phyloP scores from a whole-genome alignment of 2,888 invertebrate genomes.

The Metalampra italica region DNA sequence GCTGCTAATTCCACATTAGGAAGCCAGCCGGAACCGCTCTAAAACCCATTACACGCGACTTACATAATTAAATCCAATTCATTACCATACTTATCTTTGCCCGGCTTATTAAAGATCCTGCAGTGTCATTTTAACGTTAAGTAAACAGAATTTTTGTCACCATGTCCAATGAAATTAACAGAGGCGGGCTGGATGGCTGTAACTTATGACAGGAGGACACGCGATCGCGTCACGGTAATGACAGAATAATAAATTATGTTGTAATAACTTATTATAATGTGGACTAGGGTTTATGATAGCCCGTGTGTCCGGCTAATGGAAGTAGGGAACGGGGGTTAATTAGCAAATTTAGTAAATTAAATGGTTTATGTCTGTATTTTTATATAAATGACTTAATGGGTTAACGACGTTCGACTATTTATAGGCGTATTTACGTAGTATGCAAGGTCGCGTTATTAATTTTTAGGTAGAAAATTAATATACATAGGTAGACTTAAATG shows the following conservation, averaged over 20 bases:
- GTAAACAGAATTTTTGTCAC: slow-evolving; percentile 77
- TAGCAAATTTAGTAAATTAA: slow-evolving; percentile 66
- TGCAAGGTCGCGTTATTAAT: neutral
- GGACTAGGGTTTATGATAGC: slow-evolving; percentile 54
- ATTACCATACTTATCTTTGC: slow-evolving; percentile 59
- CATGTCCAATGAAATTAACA: slow-evolving; percentile 74
- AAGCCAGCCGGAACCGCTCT: slow-evolving; percentile 55
- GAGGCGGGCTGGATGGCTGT: slow-evolving; percentile 46
- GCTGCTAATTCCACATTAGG: slow-evolving; percentile 3
- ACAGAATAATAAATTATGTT: slow-evolving; percentile 76
- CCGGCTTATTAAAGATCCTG: slow-evolving; percentile 40
- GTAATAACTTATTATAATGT: slow-evolving; percentile 77
- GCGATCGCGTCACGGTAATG: slow-evolving; percentile 71
- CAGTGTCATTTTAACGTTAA: slow-evolving; percentile 56
- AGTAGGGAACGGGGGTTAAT: slow-evolving; percentile 54
- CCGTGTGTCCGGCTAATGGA: slow-evolving; percentile 37
- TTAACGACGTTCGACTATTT: slow-evolving; percentile 25
- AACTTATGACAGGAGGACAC: slow-evolving; percentile 69
- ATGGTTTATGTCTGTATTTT: slow-evolving; percentile 13
- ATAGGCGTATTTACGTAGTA: neutral
- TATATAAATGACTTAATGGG: slow-evolving; percentile 46
- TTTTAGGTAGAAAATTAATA: neutral
- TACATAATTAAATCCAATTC: slow-evolving; percentile 50
- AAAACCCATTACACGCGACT: slow-evolving; percentile 48
- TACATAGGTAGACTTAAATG: no score